Conservation (phyloP, 2,888 invertebrate genomes). For the Spilarctia lutea region DNA sequence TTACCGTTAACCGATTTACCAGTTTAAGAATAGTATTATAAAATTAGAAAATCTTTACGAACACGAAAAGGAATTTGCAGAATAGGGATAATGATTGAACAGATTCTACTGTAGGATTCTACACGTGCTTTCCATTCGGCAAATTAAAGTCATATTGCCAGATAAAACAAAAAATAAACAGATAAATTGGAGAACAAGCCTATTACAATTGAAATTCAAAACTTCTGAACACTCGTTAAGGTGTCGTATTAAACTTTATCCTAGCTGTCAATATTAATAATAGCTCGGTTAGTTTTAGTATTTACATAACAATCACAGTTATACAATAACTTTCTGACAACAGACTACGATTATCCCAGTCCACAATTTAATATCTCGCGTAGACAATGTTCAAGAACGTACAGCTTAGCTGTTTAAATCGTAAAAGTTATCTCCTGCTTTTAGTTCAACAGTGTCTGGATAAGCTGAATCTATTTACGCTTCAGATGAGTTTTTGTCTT, state of each 20-base stretch:
- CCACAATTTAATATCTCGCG: conserved; percentile 1
- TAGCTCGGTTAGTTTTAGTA: neutral
- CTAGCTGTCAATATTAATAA: neutral
- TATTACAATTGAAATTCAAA: too few relatives aligned
- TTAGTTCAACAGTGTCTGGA: conserved; percentile 38
- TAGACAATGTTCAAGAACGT: conserved; percentile 10
- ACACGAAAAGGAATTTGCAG: too few relatives aligned
- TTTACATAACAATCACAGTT: conserved; percentile 2
- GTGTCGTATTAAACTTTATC: neutral
- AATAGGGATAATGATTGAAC: too few relatives aligned
- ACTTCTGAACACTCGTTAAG: neutral
- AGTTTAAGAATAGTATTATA: neutral
- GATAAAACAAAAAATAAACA: too few relatives aligned
- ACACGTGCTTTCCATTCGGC: too few relatives aligned
- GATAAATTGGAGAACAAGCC: too few relatives aligned
- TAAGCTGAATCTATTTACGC: conserved; percentile 45
- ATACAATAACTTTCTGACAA: neutral
- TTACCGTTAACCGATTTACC: neutral
- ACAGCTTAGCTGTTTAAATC: conserved; percentile 22
- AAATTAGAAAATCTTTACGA: neutral
- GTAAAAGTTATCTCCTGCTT: conserved; percentile 33
- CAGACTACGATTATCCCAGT: neutral
- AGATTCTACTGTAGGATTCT: too few relatives aligned
- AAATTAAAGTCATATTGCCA: too few relatives aligned
- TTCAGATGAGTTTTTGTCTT: conserved; percentile 31